A percentile compares a stretch with the other conserved stretches of the same genome.
phyloP scores from a whole-genome alignment of 2,888 invertebrate genomes.

The Pyralis farinalis region DNA sequence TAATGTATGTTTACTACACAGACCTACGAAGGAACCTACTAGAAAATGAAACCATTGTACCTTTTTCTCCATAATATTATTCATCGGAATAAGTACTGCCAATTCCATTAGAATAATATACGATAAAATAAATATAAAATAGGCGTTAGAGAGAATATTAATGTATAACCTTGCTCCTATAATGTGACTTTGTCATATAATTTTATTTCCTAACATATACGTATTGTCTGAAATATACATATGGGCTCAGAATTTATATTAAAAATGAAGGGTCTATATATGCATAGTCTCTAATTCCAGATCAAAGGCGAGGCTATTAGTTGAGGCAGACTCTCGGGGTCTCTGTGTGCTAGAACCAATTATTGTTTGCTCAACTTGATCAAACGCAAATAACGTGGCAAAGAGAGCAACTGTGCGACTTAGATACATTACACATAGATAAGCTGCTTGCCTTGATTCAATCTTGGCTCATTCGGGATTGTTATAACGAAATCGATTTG shows the following conservation, averaged over 20 bases:
- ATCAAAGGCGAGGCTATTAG: background rate
- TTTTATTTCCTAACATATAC: background rate
- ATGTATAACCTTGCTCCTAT: background rate
- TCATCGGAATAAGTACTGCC: no score
- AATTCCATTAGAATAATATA: background rate
- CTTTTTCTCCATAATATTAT: no score
- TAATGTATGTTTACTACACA: no score
- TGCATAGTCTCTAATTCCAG: background rate
- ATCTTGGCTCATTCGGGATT: slow-evolving; percentile 42
- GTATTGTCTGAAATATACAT: background rate
- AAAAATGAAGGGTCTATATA: background rate
- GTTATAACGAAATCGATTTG: slow-evolving; percentile 52
- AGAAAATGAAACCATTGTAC: no score
- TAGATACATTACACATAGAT: slow-evolving; percentile 44
- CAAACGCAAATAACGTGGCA: slow-evolving; percentile 52
- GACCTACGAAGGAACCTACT: no score
- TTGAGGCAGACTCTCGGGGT: background rate
- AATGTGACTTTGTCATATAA: background rate
- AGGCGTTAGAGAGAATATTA: background rate
- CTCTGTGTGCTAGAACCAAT: background rate
- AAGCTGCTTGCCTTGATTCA: slow-evolving; percentile 45
- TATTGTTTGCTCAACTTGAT: slow-evolving; percentile 36
- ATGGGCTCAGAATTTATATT: no score
- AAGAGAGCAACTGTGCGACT: slow-evolving; percentile 47
- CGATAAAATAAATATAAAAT: background rate